Evolutionary conservation across 2,888 invertebrate genomes (phyloP).

Genomic region (Linnaemya tessellans): DNA sequence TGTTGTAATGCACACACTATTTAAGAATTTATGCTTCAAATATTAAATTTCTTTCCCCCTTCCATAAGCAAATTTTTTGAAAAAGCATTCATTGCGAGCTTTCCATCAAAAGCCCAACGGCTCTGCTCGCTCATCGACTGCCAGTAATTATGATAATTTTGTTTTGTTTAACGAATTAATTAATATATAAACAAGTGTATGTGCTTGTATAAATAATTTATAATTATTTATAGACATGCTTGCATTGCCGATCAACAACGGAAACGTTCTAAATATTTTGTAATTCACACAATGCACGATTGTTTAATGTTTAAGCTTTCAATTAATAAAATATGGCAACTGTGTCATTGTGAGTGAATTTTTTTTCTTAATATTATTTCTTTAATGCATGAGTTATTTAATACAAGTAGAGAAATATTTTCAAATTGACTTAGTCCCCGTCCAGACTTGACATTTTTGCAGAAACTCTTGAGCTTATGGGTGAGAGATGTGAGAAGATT

Average conservation of each 20-base stretch:
- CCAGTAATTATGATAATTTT: constrained; percentile 45
- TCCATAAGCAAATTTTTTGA: not conserved
- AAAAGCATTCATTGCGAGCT: not conserved
- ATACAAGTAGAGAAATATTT: too few relatives aligned
- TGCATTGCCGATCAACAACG: constrained; percentile 40
- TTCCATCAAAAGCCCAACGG: constrained; percentile 35
- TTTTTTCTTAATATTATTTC: too few relatives aligned
- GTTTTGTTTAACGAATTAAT: constrained; percentile 30
- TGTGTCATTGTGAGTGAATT: constrained; percentile 32
- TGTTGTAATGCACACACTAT: constrained; percentile 19
- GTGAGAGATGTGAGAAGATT: too few relatives aligned
- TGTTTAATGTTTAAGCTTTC: constrained; percentile 2
- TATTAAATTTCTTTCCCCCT: not conserved
- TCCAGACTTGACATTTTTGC: too few relatives aligned
- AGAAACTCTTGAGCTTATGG: too few relatives aligned
- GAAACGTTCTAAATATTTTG: constrained; percentile 64
- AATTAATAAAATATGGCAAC: constrained; percentile 38
- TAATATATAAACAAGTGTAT: constrained; percentile 26
- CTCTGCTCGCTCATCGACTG: not conserved
- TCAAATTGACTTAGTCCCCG: too few relatives aligned
- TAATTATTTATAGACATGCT: constrained; percentile 33
- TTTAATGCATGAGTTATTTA: too few relatives aligned
- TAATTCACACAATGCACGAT: not conserved
- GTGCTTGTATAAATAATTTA: constrained; percentile 2
- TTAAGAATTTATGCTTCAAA: constrained; percentile 8